These are phyloP conservation scores for Oryzias javanicus DNA, from an alignment of 2,113 vertebrate species.

Conservation along the genomic window DNA sequence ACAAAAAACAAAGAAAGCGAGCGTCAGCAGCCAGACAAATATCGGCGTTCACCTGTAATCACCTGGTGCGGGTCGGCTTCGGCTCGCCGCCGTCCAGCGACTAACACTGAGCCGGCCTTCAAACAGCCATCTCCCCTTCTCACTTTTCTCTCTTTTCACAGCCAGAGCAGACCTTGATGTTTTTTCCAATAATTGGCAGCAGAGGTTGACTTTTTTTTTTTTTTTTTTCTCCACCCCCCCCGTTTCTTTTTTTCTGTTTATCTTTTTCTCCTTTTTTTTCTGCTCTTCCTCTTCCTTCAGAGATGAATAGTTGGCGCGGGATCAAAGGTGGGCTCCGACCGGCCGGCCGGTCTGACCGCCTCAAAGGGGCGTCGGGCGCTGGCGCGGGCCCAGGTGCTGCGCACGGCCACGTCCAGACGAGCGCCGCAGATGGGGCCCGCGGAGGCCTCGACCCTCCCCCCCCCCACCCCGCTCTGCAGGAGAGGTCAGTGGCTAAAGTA, in stretches of 20 bases:
- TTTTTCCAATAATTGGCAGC: constrained; percentile 80
- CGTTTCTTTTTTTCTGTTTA: constrained; percentile 28
- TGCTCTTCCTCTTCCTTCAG: constrained; percentile 73
- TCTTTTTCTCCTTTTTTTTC: constrained; percentile 37
- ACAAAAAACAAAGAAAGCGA: constrained; percentile 28
- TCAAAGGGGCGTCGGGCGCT: constrained; percentile 69
- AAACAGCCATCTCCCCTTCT: constrained; percentile 50
- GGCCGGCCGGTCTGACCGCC: constrained; percentile 64
- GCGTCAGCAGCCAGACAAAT: constrained; percentile 43
- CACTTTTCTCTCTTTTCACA: constrained; percentile 60
- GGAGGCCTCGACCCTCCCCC: constrained; percentile 31
- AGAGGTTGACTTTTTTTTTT: constrained; percentile 68
- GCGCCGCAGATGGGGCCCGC: constrained; percentile 69
- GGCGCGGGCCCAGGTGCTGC: constrained; percentile 63
- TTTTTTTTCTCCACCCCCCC: neutral
- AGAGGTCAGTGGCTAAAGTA: constrained; percentile 69
- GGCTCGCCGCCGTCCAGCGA: constrained; percentile 39
- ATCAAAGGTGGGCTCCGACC: constrained; percentile 75
- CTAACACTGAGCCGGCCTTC: constrained; percentile 61
- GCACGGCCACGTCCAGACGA: constrained; percentile 60
- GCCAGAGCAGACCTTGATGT: constrained; percentile 74
- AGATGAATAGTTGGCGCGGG: constrained; percentile 76
- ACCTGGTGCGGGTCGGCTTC: constrained; percentile 58
- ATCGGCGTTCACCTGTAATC: constrained; percentile 58
- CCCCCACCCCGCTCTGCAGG: constrained; percentile 19